Conservation (phyloP, 2,888 invertebrate genomes). For the Drosophila nr. perissopoda region DNA sequence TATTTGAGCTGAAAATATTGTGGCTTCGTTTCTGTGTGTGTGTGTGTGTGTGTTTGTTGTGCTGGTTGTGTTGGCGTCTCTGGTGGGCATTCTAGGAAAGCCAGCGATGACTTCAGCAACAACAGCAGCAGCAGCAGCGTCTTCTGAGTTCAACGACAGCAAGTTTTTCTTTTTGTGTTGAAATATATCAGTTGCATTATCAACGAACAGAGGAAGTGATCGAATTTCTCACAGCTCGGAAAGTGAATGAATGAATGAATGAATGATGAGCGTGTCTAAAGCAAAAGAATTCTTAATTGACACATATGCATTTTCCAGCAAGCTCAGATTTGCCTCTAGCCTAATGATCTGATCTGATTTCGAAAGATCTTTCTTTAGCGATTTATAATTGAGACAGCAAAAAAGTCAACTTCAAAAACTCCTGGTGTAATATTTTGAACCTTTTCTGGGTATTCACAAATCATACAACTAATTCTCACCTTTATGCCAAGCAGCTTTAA, state of each 20-base stretch:
- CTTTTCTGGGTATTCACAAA: background rate
- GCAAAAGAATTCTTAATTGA: constrained; percentile 43
- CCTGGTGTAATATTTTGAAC: background rate
- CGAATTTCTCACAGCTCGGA: constrained; percentile 45
- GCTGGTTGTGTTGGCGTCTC: constrained; percentile 41
- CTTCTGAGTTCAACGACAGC: constrained; percentile 55
- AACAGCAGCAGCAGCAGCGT: constrained; percentile 6
- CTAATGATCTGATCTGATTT: background rate
- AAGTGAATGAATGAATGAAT: constrained; percentile 21
- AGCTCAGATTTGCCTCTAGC: background rate
- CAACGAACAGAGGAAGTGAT: constrained; percentile 60
- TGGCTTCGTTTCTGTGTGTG: constrained; percentile 35
- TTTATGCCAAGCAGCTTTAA: background rate
- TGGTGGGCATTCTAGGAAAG: constrained; percentile 61
- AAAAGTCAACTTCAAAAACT: background rate
- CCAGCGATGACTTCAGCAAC: constrained; percentile 41
- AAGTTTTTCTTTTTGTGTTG: constrained; percentile 14
- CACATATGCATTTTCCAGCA: constrained; percentile 25
- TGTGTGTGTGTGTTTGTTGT: background rate
- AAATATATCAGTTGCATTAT: constrained; percentile 59
- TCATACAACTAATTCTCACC: background rate
- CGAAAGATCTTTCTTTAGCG: background rate
- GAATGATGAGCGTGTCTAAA: constrained; percentile 22
- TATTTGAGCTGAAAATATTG: constrained; percentile 66
- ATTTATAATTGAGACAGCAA: constrained; percentile 1